Conservation (phyloP, 2,888 invertebrate genomes). For the Cyrtodaria siliqua region DNA sequence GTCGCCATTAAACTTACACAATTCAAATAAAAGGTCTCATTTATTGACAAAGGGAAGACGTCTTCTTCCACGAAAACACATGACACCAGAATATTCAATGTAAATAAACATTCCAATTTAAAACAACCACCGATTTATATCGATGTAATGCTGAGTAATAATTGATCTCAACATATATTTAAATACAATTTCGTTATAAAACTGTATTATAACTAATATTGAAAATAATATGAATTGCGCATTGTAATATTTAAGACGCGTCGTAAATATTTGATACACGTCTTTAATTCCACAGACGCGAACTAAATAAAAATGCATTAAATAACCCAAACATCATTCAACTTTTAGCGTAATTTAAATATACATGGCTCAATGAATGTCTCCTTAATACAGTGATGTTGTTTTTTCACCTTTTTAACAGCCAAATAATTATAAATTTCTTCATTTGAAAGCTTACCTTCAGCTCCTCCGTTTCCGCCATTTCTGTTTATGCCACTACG, state of each 20-base stretch:
- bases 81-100: slow-evolving; percentile 1
- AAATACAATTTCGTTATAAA: no score
- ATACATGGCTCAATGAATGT: no score
- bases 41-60: no score
- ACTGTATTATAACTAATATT: neutral
- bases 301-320: slow-evolving; percentile 10
- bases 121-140: neutral
- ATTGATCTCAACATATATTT: no score
- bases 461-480: slow-evolving; percentile 81
- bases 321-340: no score
- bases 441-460: slow-evolving; percentile 64
- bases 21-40: no score
- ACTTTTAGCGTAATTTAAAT: no score
- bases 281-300: slow-evolving; percentile 37
- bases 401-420: no score
- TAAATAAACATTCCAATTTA: neutral
- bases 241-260: slow-evolving; percentile 47
- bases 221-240: slow-evolving; percentile 24
- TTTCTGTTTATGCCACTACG: slow-evolving; percentile 58
- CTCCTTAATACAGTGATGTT: no score
- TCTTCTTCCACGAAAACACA: slow-evolving; percentile 5
- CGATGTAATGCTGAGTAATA: neutral
- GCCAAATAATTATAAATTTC: no score
- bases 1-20: no score
- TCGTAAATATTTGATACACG: slow-evolving; percentile 58